Conservation (phyloP, 2,888 invertebrate species). For the Heliconius aoede region DNA sequence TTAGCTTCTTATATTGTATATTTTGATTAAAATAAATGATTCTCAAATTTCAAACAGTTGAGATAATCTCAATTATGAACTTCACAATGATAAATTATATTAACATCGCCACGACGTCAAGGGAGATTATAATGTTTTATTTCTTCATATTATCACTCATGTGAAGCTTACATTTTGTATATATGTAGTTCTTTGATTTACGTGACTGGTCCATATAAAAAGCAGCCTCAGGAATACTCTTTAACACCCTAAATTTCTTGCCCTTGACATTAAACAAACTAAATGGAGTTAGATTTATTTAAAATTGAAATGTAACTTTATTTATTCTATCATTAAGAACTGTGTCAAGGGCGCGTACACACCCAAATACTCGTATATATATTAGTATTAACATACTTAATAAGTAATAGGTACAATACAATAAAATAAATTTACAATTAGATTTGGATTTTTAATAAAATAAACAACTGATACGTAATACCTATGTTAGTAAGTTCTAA, state of each 20-base stretch:
- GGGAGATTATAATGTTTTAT: neutral
- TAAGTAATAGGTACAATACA: neutral
- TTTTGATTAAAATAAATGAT: neutral
- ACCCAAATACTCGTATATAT: neutral
- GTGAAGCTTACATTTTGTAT: neutral
- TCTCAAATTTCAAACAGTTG: neutral
- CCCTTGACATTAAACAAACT: conserved; percentile 21
- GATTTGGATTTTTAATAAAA: neutral
- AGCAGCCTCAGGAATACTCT: neutral
- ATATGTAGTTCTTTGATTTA: neutral
- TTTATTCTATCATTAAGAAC: conserved; percentile 10
- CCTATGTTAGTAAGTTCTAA: neutral
- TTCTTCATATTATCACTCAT: neutral
- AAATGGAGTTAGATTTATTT: neutral
- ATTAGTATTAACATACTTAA: neutral
- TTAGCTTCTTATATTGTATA: neutral
- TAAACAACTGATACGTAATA: neutral
- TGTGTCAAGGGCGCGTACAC: conserved; percentile 4
- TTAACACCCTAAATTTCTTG: neutral
- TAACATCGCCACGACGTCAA: neutral
- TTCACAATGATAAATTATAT: neutral
- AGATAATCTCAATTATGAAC: neutral
- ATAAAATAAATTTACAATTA: neutral
- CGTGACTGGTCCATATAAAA: neutral
- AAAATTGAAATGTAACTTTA: neutral